Evolutionary conservation across 2,113 vertebrate species (phyloP), one percentile per base, ranked within the genome.

Genomic region (Mugil cephalus): DNA sequence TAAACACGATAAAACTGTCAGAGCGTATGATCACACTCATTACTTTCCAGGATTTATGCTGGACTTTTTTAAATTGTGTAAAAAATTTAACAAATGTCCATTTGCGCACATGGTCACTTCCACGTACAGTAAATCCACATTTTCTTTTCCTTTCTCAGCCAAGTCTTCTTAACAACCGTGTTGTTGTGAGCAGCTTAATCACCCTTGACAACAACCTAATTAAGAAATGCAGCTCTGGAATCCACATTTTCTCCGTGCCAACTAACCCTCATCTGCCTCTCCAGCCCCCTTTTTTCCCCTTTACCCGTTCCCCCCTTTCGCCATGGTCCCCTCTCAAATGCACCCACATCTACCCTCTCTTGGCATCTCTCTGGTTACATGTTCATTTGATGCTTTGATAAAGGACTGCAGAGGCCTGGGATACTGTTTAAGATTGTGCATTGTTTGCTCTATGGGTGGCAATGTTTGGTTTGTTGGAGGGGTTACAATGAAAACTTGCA

Each of bases 171-270:
- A 58, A 76, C 69, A 54, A 62, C 77, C 42, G 13, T 52, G 82
- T 66, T 80, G 82, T 60, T 79, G 81, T 79, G 67, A 68, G 77
- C 69, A 39, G 77, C 84, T 86, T 91, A 87, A 74, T 91, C 77
- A 18, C 83, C 87, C 87, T 15, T 88, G 88, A 87, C 91, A 80
- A 87, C 90, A 86, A 85, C 85, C 89, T 84, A 80, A 90, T 90
- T 90, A 83, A 88, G 85, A 89, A 78, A 69, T 65, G 30, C 75
- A 35, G 81, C 42, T 50, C 83, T 87, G 89, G 88, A 88, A 88
- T 85, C 84, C 76, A 19, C 43, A 7, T 55, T 12, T 67, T 53
- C 69, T 53, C 69, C 50, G 61, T 79, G 83, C 86, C 88, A 88
- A 48, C 48, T 13, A 72, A 51, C 77, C 71, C 79, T 78, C 72